phyloP scores from a whole-genome alignment of 2,888 invertebrate species.

The Copidosoma aretas region DNA sequence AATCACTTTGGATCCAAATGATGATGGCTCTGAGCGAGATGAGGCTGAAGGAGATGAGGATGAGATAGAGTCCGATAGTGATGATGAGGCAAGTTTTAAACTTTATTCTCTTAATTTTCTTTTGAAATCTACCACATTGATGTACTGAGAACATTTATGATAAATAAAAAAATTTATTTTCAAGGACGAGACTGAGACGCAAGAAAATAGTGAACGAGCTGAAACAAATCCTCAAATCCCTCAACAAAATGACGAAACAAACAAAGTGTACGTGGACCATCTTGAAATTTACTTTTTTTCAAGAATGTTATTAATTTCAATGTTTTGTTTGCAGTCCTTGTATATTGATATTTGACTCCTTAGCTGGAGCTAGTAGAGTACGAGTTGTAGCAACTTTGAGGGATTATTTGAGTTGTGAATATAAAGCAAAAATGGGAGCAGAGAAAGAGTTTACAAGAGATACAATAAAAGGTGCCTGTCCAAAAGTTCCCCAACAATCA shows the following conservation, averaged over 20 bases:
- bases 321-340: slow-evolving; percentile 75
- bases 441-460: slow-evolving; percentile 79
- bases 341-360: slow-evolving; percentile 94
- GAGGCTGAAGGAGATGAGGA: slow-evolving; percentile 85
- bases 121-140: too few relatives aligned
- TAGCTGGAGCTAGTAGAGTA: slow-evolving; percentile 79
- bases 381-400: slow-evolving; percentile 88
- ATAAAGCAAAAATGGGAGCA: slow-evolving; percentile 75
- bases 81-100: slow-evolving; percentile 55
- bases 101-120: neutral
- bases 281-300: neutral
- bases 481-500: slow-evolving; percentile 95
- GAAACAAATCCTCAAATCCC: too few relatives aligned
- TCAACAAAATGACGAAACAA: slow-evolving; percentile 25
- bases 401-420: slow-evolving; percentile 89
- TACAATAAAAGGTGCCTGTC: slow-evolving; percentile 84
- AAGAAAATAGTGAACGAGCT: slow-evolving; percentile 2
- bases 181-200: slow-evolving; percentile 26
- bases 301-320: neutral
- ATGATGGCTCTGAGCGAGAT: slow-evolving; percentile 76
- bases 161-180: neutral
- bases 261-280: slow-evolving; percentile 34
- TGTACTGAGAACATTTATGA: neutral
- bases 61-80: slow-evolving; percentile 66
- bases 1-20: slow-evolving; percentile 70